Conservation (phyloP, 2,797 vertebrate genomes). For the Petrocephalus schoutedeni region DNA sequence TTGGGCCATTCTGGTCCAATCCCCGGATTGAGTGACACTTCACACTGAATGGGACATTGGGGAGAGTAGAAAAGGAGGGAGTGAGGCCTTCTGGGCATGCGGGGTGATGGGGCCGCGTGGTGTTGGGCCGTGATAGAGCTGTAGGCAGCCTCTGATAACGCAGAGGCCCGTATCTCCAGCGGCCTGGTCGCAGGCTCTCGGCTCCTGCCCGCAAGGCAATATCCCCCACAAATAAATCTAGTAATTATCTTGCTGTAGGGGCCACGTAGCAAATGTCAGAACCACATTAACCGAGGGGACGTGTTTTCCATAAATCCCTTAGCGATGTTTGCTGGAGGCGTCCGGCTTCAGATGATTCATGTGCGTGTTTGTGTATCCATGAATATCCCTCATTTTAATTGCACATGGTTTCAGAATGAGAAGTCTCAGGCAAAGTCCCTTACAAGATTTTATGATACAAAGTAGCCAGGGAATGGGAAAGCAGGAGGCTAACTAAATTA, state of each 20-base stretch:
- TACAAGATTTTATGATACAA: conserved; percentile 36
- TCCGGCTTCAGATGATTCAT: conserved; percentile 81
- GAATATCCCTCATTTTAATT: conserved; percentile 67
- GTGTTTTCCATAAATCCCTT: conserved; percentile 85
- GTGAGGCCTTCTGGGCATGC: not conserved
- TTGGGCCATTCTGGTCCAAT: not conserved
- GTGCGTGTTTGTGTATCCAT: conserved; percentile 78
- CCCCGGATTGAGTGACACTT: not conserved
- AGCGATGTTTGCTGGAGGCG: conserved; percentile 79
- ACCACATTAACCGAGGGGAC: conserved; percentile 90
- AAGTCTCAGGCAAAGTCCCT: conserved; percentile 50
- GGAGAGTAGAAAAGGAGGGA: not conserved
- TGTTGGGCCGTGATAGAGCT: not conserved
- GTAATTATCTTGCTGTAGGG: conserved; percentile 91
- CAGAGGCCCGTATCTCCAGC: not conserved
- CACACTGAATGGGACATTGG: not conserved
- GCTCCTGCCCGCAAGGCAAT: conserved; percentile 85
- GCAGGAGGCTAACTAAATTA: not conserved
- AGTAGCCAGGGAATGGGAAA: not conserved
- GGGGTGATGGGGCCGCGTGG: not conserved
- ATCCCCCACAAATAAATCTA: conserved; percentile 97
- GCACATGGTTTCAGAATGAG: conserved; percentile 84
- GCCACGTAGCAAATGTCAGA: conserved; percentile 89
- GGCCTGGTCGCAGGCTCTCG: conserved; percentile 76
- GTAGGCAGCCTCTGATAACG: not conserved